These are phyloP conservation scores for Drosophila meridiana DNA, from an alignment of 2,888 invertebrate species.

Conservation along the genomic window DNA sequence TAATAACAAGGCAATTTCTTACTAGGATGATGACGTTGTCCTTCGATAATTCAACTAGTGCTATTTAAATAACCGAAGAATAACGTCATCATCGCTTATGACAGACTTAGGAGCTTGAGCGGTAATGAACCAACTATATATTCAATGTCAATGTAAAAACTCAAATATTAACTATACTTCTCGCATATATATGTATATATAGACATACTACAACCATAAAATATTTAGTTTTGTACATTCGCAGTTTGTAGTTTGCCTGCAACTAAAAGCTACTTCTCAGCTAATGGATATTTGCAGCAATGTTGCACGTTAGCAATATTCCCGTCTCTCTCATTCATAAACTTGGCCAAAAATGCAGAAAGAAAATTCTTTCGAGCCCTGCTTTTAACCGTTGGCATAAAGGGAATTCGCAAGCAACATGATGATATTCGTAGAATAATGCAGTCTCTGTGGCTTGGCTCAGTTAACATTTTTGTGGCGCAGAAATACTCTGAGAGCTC, in stretches of 20 bases:
- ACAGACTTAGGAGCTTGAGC: no score
- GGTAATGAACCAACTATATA: no score
- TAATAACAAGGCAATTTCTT: no score
- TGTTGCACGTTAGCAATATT: conserved; percentile 1
- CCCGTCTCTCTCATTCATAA: neutral
- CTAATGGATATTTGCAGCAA: neutral
- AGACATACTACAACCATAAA: neutral
- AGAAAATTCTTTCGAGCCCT: conserved; percentile 3
- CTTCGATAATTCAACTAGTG: no score
- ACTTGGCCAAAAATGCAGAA: conserved; percentile 11
- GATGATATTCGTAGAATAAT: conserved; percentile 28
- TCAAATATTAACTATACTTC: no score
- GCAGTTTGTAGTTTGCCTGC: neutral
- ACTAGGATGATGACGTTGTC: no score
- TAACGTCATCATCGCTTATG: no score
- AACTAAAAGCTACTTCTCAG: neutral
- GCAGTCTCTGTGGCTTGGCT: conserved; percentile 9
- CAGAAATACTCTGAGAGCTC: conserved; percentile 29
- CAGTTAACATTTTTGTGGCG: conserved; percentile 37
- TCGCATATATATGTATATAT: neutral
- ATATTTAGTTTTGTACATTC: no score
- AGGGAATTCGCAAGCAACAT: conserved; percentile 66
- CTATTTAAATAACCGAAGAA: no score
- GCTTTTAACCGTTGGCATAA: conserved; percentile 39
- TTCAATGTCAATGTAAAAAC: no score